Conservation (phyloP, 2,113 vertebrate species). For the Bufo gargarizans region DNA sequence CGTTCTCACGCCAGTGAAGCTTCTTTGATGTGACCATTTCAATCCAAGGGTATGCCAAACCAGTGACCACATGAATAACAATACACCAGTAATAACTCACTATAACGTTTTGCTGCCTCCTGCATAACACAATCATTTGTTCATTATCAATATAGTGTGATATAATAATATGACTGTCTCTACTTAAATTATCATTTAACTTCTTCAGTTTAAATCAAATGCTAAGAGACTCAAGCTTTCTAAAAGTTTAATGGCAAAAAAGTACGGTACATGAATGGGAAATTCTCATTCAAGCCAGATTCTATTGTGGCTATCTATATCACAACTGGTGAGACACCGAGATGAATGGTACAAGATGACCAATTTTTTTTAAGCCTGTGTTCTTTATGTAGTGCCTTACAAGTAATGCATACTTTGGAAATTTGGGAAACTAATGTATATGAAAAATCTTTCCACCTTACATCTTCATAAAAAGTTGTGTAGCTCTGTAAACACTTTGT, state of each 20-base stretch:
- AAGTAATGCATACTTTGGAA: too few species aligned
- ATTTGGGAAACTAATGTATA: too few species aligned
- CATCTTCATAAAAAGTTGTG: too few species aligned
- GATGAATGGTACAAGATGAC: too few species aligned
- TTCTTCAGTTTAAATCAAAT: background rate
- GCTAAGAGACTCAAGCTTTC: background rate
- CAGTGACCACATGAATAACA: conserved; percentile 62
- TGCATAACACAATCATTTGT: conserved; percentile 36
- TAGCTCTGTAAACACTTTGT: too few species aligned
- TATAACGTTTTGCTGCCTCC: conserved; percentile 60
- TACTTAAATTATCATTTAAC: background rate
- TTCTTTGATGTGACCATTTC: conserved; percentile 77
- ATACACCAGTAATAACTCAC: conserved; percentile 62
- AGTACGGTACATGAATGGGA: background rate
- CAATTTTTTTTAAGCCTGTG: too few species aligned
- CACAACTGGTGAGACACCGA: background rate
- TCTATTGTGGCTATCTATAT: background rate
- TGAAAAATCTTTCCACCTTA: too few species aligned
- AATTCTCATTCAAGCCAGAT: background rate
- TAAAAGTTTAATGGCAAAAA: background rate
- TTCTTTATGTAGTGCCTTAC: too few species aligned
- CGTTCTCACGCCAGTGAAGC: conserved; percentile 73
- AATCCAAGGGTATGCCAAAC: conserved; percentile 66
- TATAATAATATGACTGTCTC: background rate
- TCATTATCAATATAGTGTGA: background rate